Conservation (phyloP, 2,797 vertebrate genomes). For the Xiphorhynchus erythropygius region DNA sequence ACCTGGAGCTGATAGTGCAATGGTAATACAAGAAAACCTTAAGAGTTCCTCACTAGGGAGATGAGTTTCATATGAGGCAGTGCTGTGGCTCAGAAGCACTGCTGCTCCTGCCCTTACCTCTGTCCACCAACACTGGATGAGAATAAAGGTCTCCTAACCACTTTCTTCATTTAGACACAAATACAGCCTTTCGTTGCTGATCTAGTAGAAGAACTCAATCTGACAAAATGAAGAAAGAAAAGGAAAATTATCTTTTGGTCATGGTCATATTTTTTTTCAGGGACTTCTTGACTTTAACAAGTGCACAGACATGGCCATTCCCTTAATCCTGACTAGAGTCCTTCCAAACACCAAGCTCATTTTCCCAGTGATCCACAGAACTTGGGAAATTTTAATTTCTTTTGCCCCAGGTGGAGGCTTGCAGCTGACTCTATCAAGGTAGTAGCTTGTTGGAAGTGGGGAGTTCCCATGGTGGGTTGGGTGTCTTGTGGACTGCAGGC, state of each 20-base stretch:
- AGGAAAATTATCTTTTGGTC: not conserved
- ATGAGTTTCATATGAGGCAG: not conserved
- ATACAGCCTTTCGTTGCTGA: not conserved
- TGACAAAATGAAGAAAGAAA: not conserved
- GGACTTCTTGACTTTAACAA: not conserved
- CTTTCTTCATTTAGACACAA: not conserved
- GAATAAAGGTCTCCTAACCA: not conserved
- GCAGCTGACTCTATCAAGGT: not conserved
- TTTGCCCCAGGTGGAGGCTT: not conserved
- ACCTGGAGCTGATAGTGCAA: not conserved
- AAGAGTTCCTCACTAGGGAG: not conserved
- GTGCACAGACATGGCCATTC: not conserved
- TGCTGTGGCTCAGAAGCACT: not conserved
- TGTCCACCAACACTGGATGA: rapidly evolving
- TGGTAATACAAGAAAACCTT: not conserved
- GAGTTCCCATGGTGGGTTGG: not conserved
- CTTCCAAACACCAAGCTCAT: not conserved
- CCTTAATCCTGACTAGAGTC: not conserved
- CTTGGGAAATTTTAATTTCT: not conserved
- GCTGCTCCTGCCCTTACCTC: not conserved
- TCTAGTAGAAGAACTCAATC: not conserved
- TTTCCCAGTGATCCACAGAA: not conserved
- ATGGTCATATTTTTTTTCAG: not conserved
- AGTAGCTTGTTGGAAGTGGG: not conserved
- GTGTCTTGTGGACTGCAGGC: not conserved